Conservation (phyloP, 2,888 invertebrate genomes). For the Matsumyia berberina region DNA sequence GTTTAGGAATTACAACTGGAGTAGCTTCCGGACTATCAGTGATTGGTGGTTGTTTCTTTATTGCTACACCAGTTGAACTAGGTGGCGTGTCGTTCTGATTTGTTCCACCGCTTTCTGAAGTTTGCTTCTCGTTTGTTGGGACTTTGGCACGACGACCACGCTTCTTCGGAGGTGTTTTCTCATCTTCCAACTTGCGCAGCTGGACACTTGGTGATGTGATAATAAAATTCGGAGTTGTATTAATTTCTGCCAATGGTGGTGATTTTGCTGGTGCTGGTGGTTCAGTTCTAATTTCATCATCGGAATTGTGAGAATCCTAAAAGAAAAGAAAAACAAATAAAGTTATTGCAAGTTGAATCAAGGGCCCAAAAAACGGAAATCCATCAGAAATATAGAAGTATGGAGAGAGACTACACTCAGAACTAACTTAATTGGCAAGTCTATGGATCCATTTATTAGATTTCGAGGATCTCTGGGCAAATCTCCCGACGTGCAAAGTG, state of each 20-base stretch:
- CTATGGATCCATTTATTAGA: too few species aligned
- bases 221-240: conserved; percentile 13
- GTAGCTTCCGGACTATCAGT: conserved; percentile 89
- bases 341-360: background rate
- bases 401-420: background rate
- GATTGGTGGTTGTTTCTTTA: conserved; percentile 83
- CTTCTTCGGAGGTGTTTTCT: conserved; percentile 83
- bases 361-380: background rate
- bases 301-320: conserved; percentile 54
- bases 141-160: conserved; percentile 83
- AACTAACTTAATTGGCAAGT: too few species aligned
- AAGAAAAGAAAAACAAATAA: background rate
- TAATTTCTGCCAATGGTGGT: conserved; percentile 17
- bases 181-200: conserved; percentile 77
- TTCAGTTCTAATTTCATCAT: conserved; percentile 79
- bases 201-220: conserved; percentile 58
- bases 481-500: too few species aligned
- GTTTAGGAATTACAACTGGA: conserved; percentile 81
- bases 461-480: too few species aligned
- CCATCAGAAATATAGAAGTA: background rate
- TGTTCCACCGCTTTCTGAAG: conserved; percentile 18
- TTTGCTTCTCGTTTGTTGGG: conserved; percentile 51
- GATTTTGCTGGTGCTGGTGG: conserved; percentile 45
- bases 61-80: conserved; percentile 30
- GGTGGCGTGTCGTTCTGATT: conserved; percentile 37